phyloP scores from a whole-genome alignment of 53 echinoderm and acorn worm species.

The Patiria pectinifera region DNA sequence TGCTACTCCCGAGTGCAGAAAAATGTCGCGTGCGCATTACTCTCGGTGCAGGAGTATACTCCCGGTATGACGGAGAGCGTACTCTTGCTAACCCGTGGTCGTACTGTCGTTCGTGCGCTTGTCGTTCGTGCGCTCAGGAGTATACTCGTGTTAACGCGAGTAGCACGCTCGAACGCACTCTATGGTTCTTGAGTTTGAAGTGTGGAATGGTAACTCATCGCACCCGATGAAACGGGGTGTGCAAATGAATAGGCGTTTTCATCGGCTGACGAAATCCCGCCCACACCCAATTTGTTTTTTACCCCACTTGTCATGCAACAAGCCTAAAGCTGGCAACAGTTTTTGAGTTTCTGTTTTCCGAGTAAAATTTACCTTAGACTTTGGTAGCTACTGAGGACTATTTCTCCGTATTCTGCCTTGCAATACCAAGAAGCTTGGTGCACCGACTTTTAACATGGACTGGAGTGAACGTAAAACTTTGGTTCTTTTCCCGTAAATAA shows the following conservation, averaged over 20 bases:
- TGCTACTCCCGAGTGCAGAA: too few species aligned
- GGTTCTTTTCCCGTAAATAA: neutral
- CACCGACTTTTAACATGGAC: neutral
- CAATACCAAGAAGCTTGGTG: neutral
- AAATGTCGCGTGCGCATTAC: too few species aligned
- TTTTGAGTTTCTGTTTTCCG: neutral
- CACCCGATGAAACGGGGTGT: neutral
- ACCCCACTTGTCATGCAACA: neutral
- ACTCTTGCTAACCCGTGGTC: too few species aligned
- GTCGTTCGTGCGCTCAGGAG: too few species aligned
- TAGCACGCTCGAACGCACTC: too few species aligned
- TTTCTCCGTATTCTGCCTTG: neutral
- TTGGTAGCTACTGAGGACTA: neutral
- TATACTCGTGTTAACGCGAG: too few species aligned
- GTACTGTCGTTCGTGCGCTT: too few species aligned
- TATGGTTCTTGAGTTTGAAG: too few species aligned
- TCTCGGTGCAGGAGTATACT: too few species aligned
- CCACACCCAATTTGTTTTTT: neutral
- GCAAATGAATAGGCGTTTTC: neutral
- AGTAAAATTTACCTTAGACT: neutral
- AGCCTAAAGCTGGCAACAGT: neutral
- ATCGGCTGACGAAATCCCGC: neutral
- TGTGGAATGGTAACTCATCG: too few species aligned
- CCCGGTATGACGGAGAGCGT: too few species aligned
- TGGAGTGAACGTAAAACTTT: neutral